Base-by-base conservation (phyloP, 2,888 invertebrate genomes). In the Spodoptera littoralis region DNA sequence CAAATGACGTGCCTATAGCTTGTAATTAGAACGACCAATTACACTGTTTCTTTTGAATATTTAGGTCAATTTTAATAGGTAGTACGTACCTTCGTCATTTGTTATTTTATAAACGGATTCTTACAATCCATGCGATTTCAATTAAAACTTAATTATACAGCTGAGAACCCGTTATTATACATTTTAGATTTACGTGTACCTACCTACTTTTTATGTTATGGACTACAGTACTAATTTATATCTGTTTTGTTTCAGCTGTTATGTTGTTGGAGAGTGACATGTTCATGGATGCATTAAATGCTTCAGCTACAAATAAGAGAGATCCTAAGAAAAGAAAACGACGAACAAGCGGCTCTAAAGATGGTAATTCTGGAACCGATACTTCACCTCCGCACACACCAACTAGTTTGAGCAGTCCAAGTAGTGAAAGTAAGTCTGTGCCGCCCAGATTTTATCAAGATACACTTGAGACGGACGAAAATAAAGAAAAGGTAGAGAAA, bases 241-340 rank as follows among this genome's bases (percentile, higher is more conserved):
- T 76, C 82, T 78, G 72, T 81, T 84, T 92, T 93, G 86, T 92
- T 95, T 76, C 95, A 97, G 97, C 97, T 57, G 95, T 96, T 91
- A 91, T 97, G 76, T 91, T 99, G 52, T 97, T 98, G 86, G 99
- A 99, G 89, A 98, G 98, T 85, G 98, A 98, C 83, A 97, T 98
- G 92, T 99, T 99, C 88, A 98, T 98, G 97, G 98, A 98, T 89
- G 98, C 98, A 0, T 92, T 99, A 43, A 96, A 96, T 74, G 97
- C 97, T 5, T 97, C 97, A 2, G 96, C 96, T 1, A 97, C 97
- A 8, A 96, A 96, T 30, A 92, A 97, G 95, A 95, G 97, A 87
- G 97, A 97, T 72, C 96, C 96, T 1, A 96, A 97, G 81, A 98
- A 98, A 86, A 95, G 97, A 63, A 98, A 98, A 90, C 96, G 98